phyloP scores from a whole-genome alignment of 2,797 vertebrate species.

The Sciurus vulgaris region DNA sequence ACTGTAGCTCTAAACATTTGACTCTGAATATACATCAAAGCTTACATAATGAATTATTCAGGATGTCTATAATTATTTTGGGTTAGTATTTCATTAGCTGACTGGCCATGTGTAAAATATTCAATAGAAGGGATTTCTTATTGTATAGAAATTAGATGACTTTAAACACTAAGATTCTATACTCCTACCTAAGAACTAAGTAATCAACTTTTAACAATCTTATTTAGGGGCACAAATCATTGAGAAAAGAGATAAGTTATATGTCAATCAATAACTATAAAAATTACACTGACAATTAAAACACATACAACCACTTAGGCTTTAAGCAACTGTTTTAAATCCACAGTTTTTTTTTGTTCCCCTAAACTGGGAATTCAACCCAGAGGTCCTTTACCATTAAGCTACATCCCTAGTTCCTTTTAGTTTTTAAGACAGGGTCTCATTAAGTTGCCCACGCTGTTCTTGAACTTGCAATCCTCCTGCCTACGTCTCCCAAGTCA shows the following conservation, averaged over 20 bases:
- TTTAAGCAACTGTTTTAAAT: constrained; percentile 36
- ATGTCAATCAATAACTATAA: background rate
- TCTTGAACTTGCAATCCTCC: too few species aligned
- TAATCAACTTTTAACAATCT: constrained; percentile 14
- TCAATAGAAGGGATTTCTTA: constrained; percentile 34
- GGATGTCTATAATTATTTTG: constrained; percentile 39
- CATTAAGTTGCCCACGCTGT: too few species aligned
- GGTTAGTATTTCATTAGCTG: constrained; percentile 28
- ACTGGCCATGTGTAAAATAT: background rate
- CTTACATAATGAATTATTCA: constrained; percentile 18
- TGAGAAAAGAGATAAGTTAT: constrained; percentile 27
- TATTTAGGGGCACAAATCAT: constrained; percentile 13
- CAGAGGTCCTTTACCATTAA: too few species aligned
- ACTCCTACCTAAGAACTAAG: background rate
- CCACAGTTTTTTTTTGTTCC: too few species aligned
- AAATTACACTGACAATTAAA: constrained; percentile 11
- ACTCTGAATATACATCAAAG: constrained; percentile 51
- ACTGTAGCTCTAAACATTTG: constrained; percentile 17
- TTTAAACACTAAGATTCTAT: constrained; percentile 52
- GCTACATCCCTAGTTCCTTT: too few species aligned
- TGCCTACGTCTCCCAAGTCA: too few species aligned
- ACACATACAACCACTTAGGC: background rate
- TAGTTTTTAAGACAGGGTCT: too few species aligned
- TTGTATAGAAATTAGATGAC: background rate
- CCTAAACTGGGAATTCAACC: too few species aligned